Conservation (phyloP, 2,113 vertebrate species). For the Alligator sinensis region DNA sequence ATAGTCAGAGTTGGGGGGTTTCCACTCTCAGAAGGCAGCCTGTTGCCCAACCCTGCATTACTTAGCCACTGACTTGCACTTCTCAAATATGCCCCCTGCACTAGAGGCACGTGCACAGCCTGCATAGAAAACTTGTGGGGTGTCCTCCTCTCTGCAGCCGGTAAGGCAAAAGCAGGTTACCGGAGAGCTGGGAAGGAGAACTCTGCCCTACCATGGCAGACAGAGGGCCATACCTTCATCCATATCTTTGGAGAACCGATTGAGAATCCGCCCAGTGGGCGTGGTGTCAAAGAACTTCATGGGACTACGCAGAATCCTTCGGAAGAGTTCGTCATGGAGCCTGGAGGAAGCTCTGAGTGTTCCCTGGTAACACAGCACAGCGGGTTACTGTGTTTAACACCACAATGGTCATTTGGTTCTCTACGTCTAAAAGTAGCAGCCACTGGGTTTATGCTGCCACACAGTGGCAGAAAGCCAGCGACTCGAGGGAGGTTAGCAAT, state of each 20-base stretch:
- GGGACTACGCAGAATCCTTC: constrained; percentile 91
- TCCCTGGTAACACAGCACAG: constrained; percentile 75
- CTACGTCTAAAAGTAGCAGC: not conserved
- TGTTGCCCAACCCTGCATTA: not conserved
- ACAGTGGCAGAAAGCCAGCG: not conserved
- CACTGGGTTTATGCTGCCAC: not conserved
- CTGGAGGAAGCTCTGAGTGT: constrained; percentile 90
- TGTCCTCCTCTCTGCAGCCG: not conserved
- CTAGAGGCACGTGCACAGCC: fast-evolving
- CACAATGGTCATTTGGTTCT: not conserved
- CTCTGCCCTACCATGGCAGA: not conserved
- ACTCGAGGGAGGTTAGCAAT: not conserved
- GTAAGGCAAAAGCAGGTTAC: not conserved
- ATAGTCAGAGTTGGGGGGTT: not conserved
- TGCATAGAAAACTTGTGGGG: not conserved
- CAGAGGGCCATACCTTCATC: constrained; percentile 87
- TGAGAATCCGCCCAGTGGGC: constrained; percentile 89
- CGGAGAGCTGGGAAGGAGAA: not conserved
- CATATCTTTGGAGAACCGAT: constrained; percentile 94
- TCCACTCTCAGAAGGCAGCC: not conserved
- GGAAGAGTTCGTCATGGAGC: constrained; percentile 91
- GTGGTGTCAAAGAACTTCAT: constrained; percentile 96
- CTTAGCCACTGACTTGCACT: not conserved
- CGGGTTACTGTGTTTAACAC: not conserved
- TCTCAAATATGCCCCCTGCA: not conserved